A percentile compares a stretch with the other conserved stretches of the same genome.
phyloP scores from a whole-genome alignment of 2,888 invertebrate species.

The Microdon myrmicae region DNA sequence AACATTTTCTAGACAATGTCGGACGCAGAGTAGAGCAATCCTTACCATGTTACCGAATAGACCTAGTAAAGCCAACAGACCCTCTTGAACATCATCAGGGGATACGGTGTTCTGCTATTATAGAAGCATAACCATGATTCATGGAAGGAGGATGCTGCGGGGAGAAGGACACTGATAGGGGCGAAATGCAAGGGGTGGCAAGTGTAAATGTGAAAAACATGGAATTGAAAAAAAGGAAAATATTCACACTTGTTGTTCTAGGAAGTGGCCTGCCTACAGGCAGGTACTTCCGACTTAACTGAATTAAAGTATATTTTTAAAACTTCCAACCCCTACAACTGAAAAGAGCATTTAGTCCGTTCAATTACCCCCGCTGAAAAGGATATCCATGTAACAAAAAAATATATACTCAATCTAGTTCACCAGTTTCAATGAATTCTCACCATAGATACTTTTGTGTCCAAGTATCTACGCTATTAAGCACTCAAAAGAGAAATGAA shows the following conservation, averaged over 20 bases:
- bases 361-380: slow-evolving; percentile 23
- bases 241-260: slow-evolving; percentile 40
- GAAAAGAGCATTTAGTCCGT: slow-evolving; percentile 34
- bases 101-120: slow-evolving; percentile 3
- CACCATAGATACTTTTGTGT: slow-evolving; percentile 5
- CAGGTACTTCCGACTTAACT: slow-evolving; percentile 15
- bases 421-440: slow-evolving; percentile 4
- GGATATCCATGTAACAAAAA: too few relatives aligned
- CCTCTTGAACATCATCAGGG: slow-evolving; percentile 5
- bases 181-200: too few relatives aligned
- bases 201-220: too few relatives aligned
- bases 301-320: slow-evolving; percentile 31
- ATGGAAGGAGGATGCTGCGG: too few relatives aligned
- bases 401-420: too few relatives aligned
- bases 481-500: slow-evolving; percentile 11
- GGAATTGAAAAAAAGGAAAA: slow-evolving; percentile 1
- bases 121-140: too few relatives aligned
- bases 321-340: slow-evolving; percentile 10
- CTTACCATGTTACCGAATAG: too few relatives aligned
- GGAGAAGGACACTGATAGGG: too few relatives aligned
- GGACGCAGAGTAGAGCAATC: slow-evolving; percentile 5
- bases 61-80: too few relatives aligned
- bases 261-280: slow-evolving; percentile 11
- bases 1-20: slow-evolving; percentile 11
- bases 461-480: slow-evolving; percentile 15